phyloP scores from a whole-genome alignment of 2,797 vertebrate genomes.

The Percopsis omiscomaycus region DNA sequence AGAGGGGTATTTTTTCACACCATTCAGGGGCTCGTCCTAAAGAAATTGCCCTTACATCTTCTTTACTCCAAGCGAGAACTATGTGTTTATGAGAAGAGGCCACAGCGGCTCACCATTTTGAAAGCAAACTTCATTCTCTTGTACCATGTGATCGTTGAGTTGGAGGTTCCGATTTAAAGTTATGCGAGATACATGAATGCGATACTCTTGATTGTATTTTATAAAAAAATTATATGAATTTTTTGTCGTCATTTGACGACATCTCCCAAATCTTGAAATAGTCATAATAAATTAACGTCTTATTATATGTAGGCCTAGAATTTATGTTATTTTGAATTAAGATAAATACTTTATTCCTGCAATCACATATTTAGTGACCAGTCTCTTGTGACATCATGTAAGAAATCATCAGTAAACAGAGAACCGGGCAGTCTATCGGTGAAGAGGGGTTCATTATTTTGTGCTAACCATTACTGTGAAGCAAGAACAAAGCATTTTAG shows the following conservation, averaged over 20 bases:
- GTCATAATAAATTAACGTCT: too few relatives aligned
- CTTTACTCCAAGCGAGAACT: conserved; percentile 72
- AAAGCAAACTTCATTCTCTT: conserved; percentile 27
- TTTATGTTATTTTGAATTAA: too few relatives aligned
- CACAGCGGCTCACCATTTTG: conserved; percentile 21
- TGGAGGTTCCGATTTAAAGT: neutral
- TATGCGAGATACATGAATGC: neutral
- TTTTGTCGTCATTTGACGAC: too few relatives aligned
- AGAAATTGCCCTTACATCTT: conserved; percentile 86
- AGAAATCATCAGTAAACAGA: conserved; percentile 40
- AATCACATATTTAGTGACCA: neutral
- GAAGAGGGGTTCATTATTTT: conserved; percentile 68
- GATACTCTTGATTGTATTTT: neutral
- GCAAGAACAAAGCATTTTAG: conserved; percentile 67
- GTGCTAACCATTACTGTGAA: conserved; percentile 45
- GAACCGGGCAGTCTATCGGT: conserved; percentile 55
- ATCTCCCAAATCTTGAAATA: too few relatives aligned
- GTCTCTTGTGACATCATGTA: neutral
- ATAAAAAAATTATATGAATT: too few relatives aligned
- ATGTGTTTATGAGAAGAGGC: conserved; percentile 46
- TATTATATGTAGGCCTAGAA: too few relatives aligned
- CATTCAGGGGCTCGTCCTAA: conserved; percentile 91
- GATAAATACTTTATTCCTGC: too few relatives aligned
- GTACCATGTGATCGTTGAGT: conserved; percentile 5
- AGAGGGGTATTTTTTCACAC: conserved; percentile 79